phyloP scores from a whole-genome alignment of 2,797 vertebrate species.

The Sus cebifrons region DNA sequence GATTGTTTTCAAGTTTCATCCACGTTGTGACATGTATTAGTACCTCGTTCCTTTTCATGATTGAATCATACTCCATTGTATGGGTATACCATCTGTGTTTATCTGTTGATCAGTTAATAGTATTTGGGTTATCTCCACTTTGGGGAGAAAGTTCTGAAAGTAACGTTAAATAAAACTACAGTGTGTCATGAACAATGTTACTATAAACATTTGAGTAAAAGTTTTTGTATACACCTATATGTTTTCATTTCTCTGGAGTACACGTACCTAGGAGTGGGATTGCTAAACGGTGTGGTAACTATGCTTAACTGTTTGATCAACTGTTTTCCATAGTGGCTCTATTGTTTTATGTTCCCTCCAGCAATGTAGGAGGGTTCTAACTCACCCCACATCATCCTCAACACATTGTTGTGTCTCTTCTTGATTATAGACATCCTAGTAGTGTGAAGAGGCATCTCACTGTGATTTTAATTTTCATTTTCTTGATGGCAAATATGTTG shows the following conservation, averaged over 20 bases:
- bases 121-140: not conserved
- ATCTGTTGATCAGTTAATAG: not conserved
- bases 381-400: not conserved
- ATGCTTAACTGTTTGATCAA: slow-evolving; percentile 60
- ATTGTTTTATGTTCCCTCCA: not conserved
- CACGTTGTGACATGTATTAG: not conserved
- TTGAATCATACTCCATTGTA: not conserved
- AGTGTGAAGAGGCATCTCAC: not conserved
- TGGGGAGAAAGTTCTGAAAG: too few relatives aligned
- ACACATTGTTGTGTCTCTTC: not conserved
- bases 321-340: slow-evolving; percentile 29
- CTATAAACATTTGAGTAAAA: not conserved
- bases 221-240: not conserved
- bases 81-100: not conserved
- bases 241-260: slow-evolving; percentile 60
- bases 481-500: not conserved
- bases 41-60: slow-evolving; percentile 47
- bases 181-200: not conserved
- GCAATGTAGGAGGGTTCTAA: not conserved
- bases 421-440: not conserved
- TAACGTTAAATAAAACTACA: too few relatives aligned
- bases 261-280: not conserved
- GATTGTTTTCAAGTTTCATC: not conserved
- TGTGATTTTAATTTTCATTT: slow-evolving; percentile 60
- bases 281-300: not conserved